Conservation (phyloP, 2,113 vertebrate species). For the Drymodes brunneopygia region DNA sequence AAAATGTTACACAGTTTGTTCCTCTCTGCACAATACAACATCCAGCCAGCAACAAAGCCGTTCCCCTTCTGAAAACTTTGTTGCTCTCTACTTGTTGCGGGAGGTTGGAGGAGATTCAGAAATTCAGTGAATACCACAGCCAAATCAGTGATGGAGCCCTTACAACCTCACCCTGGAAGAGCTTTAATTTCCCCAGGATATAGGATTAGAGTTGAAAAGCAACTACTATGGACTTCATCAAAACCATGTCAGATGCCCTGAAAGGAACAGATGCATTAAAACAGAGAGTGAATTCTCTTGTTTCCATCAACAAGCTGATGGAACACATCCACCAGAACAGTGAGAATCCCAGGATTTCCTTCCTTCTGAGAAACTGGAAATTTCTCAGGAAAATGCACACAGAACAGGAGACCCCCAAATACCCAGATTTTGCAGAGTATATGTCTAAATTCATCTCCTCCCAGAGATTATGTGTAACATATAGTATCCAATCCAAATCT, state of each 20-base stretch:
- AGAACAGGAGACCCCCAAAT: not conserved
- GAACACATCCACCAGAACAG: not conserved
- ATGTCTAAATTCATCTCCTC: not conserved
- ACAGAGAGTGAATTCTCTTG: not conserved
- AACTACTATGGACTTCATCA: not conserved
- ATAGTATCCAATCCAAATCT: not conserved
- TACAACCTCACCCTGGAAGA: not conserved
- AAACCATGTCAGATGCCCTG: not conserved
- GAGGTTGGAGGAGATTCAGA: not conserved
- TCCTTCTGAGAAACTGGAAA: not conserved
- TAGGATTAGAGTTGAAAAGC: not conserved
- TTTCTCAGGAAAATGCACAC: not conserved
- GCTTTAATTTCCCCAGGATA: not conserved
- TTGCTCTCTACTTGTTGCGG: not conserved
- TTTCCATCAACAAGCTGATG: rapidly evolving
- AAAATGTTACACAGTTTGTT: not conserved
- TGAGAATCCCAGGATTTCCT: not conserved
- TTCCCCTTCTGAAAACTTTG: not conserved
- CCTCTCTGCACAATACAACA: not conserved
- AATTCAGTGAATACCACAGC: not conserved
- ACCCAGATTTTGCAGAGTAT: not conserved
- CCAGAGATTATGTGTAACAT: rapidly evolving
- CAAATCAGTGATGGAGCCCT: not conserved
- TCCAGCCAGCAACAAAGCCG: not conserved
- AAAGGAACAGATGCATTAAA: not conserved